Evolutionary conservation across 2,888 invertebrate species (phyloP), one percentile per base, ranked within the genome.

Genomic region (Scaptomyza parva): DNA sequence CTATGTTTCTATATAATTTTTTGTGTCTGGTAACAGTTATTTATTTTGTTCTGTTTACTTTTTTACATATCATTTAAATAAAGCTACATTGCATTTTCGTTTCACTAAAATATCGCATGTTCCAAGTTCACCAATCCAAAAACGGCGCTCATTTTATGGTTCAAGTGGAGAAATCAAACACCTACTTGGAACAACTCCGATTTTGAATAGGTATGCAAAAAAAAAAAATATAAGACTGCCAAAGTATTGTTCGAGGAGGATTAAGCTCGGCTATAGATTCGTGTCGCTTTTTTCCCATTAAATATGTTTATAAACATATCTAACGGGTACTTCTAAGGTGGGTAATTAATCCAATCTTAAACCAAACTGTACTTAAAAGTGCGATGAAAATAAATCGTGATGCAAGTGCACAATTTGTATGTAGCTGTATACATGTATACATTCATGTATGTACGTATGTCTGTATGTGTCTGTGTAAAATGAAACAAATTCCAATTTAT

Each of bases 151-250:
- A 5, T 26, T 35, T 17, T 7, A 6, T 51, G 39, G 40, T 64
- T 33, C 22, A 64, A 41, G 26, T 43, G 26, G 41, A 41, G 48
- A 39, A 41, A 37, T 45, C 14, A 30, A 62, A 39, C 39, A 54
- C 43, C 20, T 28, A 55, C 28, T 37, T 57, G 48, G 41, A 54
- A 39, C 53, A 47, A 60, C 52, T 65, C 40, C 44, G 43, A 71
- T 61, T 73, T 76, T 45, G 53, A 76, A 61, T 58, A 58, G 61
- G 73, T 61, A 71, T 57, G 59, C 45, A 53, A 62, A 72, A 76
- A 35, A 76, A 76, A 71, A 76, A 76, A 76, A 71, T 71, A 76
- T 71, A 67, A 67, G 40, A 57, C 57, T 76, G 60, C 65, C 45
- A 58, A 60, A 70, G 66, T 66, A 44, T 71, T 73, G 55, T 61